phyloP scores from a whole-genome alignment of 2,113 vertebrate genomes.

The Atrichornis clamosus region DNA sequence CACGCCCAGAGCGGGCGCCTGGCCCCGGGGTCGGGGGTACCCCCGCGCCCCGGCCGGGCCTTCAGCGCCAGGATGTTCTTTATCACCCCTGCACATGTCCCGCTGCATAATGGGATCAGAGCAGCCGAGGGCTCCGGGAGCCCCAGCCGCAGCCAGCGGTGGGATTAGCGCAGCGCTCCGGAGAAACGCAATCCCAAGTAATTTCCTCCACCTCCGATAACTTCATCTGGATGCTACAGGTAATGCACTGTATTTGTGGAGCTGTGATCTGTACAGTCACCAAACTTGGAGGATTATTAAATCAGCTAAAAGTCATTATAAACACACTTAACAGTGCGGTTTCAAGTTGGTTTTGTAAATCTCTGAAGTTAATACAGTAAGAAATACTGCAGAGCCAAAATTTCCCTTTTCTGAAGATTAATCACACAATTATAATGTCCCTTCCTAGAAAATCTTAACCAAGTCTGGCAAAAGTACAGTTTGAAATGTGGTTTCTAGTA shows the following conservation, averaged over 20 bases:
- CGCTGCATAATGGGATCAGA: constrained; percentile 37
- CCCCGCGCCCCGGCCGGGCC: background rate
- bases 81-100: constrained; percentile 45
- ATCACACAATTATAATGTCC: constrained; percentile 39
- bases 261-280: constrained; percentile 22
- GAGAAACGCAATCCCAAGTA: constrained; percentile 37
- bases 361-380: constrained; percentile 33
- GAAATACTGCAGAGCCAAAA: constrained; percentile 44
- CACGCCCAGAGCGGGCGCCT: background rate
- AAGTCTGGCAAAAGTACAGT: constrained; percentile 29
- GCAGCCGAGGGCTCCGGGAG: background rate
- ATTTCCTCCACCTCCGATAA: constrained; percentile 5
- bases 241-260: constrained; percentile 16
- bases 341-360: constrained; percentile 55
- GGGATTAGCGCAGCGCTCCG: constrained; percentile 13
- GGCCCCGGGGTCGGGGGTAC: rapidly evolving
- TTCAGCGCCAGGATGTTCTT: background rate
- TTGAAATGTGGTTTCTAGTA: constrained; percentile 42
- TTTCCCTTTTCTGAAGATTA: constrained; percentile 52
- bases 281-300: constrained; percentile 58
- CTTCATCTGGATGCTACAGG: constrained; percentile 53
- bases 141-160: constrained; percentile 18
- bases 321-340: constrained; percentile 49
- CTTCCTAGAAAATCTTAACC: constrained; percentile 49
- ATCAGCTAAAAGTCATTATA: constrained; percentile 57